Percentiles rank a stretch among this genome's conserved stretches.
Conservation (phyloP, 2,888 invertebrate genomes). For the Abscondita cerata region DNA sequence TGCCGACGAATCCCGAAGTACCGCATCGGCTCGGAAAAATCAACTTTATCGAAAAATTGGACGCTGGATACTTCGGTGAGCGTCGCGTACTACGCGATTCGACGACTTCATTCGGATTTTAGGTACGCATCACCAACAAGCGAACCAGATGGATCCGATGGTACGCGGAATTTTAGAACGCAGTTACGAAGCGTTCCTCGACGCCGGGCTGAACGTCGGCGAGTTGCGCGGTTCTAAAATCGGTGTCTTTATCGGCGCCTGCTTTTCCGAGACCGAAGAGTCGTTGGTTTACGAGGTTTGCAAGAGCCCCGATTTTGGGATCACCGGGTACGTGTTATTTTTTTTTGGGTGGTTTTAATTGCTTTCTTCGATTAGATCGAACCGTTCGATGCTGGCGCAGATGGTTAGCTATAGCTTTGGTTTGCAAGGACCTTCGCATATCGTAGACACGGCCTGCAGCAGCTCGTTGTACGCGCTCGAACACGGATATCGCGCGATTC, state of each 20-base stretch:
- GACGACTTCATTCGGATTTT: not conserved
- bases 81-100: no score
- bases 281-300: conserved; percentile 66
- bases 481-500: conserved; percentile 79
- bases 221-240: conserved; percentile 75
- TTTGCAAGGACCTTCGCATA: conserved; percentile 87
- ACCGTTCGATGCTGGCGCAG: conserved; percentile 90
- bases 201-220: conserved; percentile 70
- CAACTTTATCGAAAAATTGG: conserved; percentile 61
- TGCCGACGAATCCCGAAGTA: conserved; percentile 65
- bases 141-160: conserved; percentile 64
- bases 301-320: conserved; percentile 51
- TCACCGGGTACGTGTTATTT: conserved; percentile 59
- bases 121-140: conserved; percentile 72
- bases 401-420: conserved; percentile 89
- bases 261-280: conserved; percentile 78
- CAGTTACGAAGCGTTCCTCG: conserved; percentile 65
- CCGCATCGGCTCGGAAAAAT: conserved; percentile 72
- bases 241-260: conserved; percentile 81
- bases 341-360: not conserved
- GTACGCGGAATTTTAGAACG: conserved; percentile 66
- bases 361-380: conserved; percentile 58
- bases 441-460: conserved; percentile 94
- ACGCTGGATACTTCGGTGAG: conserved; percentile 61
- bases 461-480: conserved; percentile 89